These are phyloP conservation scores for Drosophila kanekoi DNA, from an alignment of 2,888 invertebrate species.

Conservation along the genomic window DNA sequence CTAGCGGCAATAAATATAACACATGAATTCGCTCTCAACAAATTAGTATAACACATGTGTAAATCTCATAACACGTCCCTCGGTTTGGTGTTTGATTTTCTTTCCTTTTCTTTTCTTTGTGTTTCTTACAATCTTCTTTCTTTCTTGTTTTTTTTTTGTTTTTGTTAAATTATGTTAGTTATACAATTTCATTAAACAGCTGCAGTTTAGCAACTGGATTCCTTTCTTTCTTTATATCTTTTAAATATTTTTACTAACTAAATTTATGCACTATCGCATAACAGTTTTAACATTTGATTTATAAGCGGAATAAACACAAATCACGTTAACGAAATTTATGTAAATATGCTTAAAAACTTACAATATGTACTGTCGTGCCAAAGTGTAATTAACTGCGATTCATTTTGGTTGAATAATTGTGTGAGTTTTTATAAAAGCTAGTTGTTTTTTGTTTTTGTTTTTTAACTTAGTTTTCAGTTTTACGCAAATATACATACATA, in stretches of 20 bases:
- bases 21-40: constrained; percentile 27
- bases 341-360: constrained; percentile 20
- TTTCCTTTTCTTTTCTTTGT: constrained; percentile 2
- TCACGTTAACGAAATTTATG: constrained; percentile 11
- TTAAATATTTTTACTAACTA: constrained; percentile 43
- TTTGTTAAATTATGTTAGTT: constrained; percentile 16
- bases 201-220: constrained; percentile 1
- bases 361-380: constrained; percentile 22
- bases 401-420: constrained; percentile 31
- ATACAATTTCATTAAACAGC: constrained; percentile 8
- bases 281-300: constrained; percentile 28
- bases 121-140: background rate
- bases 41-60: constrained; percentile 22
- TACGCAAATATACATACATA: constrained; percentile 22
- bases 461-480: constrained; percentile 33
- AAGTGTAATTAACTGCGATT: constrained; percentile 33
- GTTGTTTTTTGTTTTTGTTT: too few species aligned
- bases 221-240: background rate
- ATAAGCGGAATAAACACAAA: constrained; percentile 19
- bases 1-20: constrained; percentile 22
- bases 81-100: constrained; percentile 37
- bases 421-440: constrained; percentile 44
- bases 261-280: constrained; percentile 34
- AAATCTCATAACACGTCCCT: constrained; percentile 30
- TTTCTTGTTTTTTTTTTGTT: background rate